phyloP scores from a whole-genome alignment of 2,113 vertebrate species.

The Equus quagga region DNA sequence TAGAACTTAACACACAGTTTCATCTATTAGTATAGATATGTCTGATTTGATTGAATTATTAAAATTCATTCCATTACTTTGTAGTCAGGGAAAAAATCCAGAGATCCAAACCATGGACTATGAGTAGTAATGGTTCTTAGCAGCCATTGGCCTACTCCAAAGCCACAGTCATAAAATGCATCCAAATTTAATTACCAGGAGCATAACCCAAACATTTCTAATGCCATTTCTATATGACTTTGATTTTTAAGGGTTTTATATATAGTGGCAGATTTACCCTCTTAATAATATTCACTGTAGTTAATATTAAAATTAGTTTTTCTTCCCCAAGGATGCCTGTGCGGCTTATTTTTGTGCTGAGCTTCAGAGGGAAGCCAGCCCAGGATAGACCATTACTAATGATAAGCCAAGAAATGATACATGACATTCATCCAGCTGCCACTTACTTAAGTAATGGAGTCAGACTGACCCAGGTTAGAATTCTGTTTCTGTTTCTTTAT shows the following conservation, averaged over 20 bases:
- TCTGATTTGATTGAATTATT: not conserved
- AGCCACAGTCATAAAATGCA: not conserved
- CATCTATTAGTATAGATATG: not conserved
- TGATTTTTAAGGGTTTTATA: not conserved
- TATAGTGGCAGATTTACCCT: not conserved
- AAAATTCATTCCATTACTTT: not conserved
- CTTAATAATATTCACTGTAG: not conserved
- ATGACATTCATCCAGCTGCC: not conserved
- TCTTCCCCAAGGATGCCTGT: not conserved
- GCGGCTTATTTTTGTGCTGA: not conserved
- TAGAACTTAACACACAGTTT: not conserved
- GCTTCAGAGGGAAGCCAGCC: not conserved
- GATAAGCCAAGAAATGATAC: not conserved
- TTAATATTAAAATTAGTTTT: constrained; percentile 39
- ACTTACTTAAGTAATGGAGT: not conserved
- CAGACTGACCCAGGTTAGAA: not conserved
- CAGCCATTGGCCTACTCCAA: not conserved
- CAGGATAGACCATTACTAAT: not conserved
- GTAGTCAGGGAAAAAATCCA: not conserved
- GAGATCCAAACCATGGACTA: not conserved
- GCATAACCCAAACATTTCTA: not conserved
- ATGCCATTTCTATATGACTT: not conserved
- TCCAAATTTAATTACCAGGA: not conserved
- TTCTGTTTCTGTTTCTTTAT: not conserved
- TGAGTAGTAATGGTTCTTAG: not conserved